These are phyloP conservation scores for Egretta garzetta DNA, from an alignment of 2,113 vertebrate genomes.

Conservation along the genomic window DNA sequence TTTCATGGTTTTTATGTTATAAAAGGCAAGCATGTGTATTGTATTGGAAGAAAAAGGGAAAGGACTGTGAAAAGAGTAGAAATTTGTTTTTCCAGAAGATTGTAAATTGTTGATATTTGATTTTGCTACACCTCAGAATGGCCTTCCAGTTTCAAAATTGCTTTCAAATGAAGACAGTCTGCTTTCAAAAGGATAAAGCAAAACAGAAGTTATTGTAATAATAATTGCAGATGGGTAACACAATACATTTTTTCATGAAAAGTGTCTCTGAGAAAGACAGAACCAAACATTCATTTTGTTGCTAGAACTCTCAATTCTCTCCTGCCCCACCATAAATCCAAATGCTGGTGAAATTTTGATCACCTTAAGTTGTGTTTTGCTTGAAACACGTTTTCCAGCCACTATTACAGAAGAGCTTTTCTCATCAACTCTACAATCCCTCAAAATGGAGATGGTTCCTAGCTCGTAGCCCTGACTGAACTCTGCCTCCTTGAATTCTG, in stretches of 20 bases:
- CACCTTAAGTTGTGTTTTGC: background rate
- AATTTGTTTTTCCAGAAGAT: background rate
- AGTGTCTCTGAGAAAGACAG: background rate
- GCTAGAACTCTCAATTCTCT: background rate
- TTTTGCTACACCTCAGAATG: background rate
- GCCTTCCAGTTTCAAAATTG: background rate
- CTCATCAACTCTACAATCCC: background rate
- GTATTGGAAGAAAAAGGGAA: background rate
- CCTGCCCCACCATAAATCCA: background rate
- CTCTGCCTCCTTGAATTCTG: background rate
- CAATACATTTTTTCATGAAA: background rate
- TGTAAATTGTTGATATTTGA: background rate
- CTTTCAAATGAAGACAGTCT: background rate
- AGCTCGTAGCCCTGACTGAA: background rate
- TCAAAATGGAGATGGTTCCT: background rate
- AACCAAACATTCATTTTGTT: background rate
- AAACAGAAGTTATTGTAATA: background rate
- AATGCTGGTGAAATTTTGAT: background rate
- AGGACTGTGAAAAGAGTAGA: background rate
- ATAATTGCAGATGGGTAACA: background rate
- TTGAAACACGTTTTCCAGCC: background rate
- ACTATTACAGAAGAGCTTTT: background rate
- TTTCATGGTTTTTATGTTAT: background rate
- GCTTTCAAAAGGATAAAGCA: background rate
- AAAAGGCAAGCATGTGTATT: background rate